Evolutionary conservation across 2,797 vertebrate species (phyloP).

Genomic region (Enteromius fasciolatus): DNA sequence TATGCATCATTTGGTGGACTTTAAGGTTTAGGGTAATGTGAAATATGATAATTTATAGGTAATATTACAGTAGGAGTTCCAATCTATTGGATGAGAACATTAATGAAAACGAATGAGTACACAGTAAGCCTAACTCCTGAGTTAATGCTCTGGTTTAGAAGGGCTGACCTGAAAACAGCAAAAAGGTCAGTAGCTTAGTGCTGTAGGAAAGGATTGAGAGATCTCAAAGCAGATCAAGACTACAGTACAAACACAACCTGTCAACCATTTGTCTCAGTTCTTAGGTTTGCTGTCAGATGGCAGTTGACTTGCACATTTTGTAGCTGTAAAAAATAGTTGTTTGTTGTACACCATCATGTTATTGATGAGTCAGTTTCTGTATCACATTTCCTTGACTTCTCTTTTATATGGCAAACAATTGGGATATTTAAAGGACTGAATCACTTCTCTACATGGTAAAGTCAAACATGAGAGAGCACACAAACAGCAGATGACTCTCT

Average conservation of each 20-base stretch:
- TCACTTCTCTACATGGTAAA: not conserved
- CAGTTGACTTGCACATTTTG: not conserved
- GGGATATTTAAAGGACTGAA: not conserved
- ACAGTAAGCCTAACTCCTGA: not conserved
- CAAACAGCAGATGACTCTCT: not conserved
- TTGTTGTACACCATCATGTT: not conserved
- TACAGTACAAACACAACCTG: constrained; percentile 43
- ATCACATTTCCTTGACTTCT: not conserved
- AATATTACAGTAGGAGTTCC: not conserved
- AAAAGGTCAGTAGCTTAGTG: constrained; percentile 29
- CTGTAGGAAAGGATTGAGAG: constrained; percentile 19
- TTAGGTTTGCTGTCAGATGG: constrained; percentile 5
- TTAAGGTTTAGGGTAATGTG: constrained; percentile 4
- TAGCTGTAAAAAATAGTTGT: constrained; percentile 1
- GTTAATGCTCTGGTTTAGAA: constrained; percentile 1
- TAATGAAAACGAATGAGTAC: not conserved
- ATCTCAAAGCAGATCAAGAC: constrained; percentile 49
- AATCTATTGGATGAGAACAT: not conserved
- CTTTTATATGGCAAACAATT: not conserved
- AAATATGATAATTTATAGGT: not conserved
- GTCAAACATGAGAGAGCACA: not conserved
- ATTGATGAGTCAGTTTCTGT: constrained; percentile 1
- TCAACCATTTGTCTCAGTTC: constrained; percentile 31
- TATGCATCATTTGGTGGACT: not conserved
- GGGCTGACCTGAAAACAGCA: constrained; percentile 18